These are phyloP conservation scores for Eutrigla gurnardus DNA, from an alignment of 2,797 vertebrate genomes.

Conservation along the genomic window DNA sequence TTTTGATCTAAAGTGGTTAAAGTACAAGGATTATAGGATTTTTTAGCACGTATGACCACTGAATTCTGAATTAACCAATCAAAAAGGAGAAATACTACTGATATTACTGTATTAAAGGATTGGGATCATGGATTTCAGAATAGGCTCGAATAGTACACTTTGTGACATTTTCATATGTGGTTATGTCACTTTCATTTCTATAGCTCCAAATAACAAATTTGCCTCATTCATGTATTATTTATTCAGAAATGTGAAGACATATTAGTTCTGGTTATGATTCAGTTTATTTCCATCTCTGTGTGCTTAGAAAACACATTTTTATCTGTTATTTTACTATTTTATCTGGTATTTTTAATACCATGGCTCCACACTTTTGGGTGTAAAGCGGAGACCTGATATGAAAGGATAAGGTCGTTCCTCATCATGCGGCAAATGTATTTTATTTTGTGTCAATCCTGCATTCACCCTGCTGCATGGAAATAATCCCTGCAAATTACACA, in stretches of 20 bases:
- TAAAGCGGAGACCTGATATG: neutral
- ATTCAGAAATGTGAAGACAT: neutral
- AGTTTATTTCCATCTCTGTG: neutral
- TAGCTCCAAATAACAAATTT: neutral
- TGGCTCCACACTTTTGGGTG: neutral
- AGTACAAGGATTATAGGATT: slow-evolving; percentile 33
- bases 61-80: slow-evolving; percentile 24
- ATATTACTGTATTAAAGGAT: slow-evolving; percentile 22
- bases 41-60: slow-evolving; percentile 10
- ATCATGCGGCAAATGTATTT: neutral
- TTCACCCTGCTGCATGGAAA: neutral
- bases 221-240: neutral
- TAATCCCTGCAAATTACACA: neutral
- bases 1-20: slow-evolving; percentile 39
- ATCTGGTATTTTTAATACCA: neutral
- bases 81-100: slow-evolving; percentile 18
- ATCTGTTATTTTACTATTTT: too few relatives aligned
- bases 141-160: neutral
- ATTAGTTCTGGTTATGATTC: neutral
- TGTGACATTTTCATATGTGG: slow-evolving; percentile 2
- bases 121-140: slow-evolving; percentile 11
- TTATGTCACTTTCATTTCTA: neutral
- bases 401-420: neutral
- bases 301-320: neutral
- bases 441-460: neutral